Conservation (phyloP, 1,140 invertebrate genomes). For the Cephus cinctus region DNA sequence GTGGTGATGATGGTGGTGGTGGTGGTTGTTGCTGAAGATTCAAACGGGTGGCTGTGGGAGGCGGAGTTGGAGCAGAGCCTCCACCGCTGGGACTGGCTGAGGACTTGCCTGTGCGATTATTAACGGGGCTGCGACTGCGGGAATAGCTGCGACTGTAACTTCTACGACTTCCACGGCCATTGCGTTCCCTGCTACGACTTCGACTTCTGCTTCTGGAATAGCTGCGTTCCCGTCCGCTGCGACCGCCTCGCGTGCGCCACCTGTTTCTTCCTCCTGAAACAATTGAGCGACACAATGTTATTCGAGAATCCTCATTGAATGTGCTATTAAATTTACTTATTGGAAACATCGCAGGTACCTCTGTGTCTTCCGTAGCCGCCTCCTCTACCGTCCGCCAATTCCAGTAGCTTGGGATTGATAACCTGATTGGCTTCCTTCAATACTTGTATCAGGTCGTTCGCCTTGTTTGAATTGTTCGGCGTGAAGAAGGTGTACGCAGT, state of each 20-base stretch:
- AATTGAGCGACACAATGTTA: too few species aligned
- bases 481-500: constrained; percentile 99
- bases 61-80: constrained; percentile 14
- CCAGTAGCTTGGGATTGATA: constrained; percentile 70
- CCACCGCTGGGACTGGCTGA: constrained; percentile 27
- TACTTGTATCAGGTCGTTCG: constrained; percentile 88
- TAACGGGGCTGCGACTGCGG: constrained; percentile 47
- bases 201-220: constrained; percentile 49
- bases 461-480: constrained; percentile 87
- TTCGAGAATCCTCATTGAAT: neutral
- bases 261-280: constrained; percentile 46
- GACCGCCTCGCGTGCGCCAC: constrained; percentile 42
- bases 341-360: constrained; percentile 35
- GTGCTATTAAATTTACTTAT: neutral
- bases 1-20: constrained; percentile 12
- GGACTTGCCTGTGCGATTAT: constrained; percentile 45
- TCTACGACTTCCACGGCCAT: constrained; percentile 42
- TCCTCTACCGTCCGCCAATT: constrained; percentile 59
- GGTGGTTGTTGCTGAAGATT: neutral
- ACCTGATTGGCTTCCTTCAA: constrained; percentile 95
- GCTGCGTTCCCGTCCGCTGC: constrained; percentile 46
- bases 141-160: constrained; percentile 54
- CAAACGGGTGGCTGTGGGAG: neutral
- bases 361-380: constrained; percentile 45
- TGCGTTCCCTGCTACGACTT: constrained; percentile 49